Base-by-base conservation (phyloP, 2,797 vertebrate species). In the Pseudochirops cupreus region DNA sequence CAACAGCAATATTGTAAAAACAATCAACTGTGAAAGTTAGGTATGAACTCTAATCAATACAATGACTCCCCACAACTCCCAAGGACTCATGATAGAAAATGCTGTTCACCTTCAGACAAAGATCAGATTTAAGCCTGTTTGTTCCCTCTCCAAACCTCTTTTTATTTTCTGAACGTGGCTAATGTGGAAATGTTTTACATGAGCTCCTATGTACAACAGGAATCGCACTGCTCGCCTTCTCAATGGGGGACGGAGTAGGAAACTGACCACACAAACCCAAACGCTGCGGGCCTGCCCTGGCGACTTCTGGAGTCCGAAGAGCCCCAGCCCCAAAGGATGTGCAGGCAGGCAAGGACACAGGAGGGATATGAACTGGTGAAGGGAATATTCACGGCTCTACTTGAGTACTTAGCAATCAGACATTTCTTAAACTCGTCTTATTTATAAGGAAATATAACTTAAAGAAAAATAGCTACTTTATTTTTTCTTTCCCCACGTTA, bases 221-320 rank as follows among this genome's bases (percentile, higher is more conserved):
- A 26, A 26, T 87, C 18, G 3, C 24, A 46, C 4, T 26, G 46
- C 67, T 50, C 11, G 24, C 18, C 10, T 46, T 87, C 39, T 87
- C 74, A 46, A 87, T 26, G 1, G 39, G 46, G 53, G 18, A 56
- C 90, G 46, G 93, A 74, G 3, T 91, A 53, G 94, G 74, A 5
- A 74, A 74, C n/a, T 39, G 16, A 10, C 39, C 13, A 82, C 14
- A 62, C 14, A 33, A 33, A 13, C 31, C 55, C 56, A 0, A 91
- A 94, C 18, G 29, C 62, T 58, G 95, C n/a, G 95, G 94, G 67
- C 31, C 74, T 55, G 56, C 46, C 54, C 9, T 90, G 90, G 26
- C n/a, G 52, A 31, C 9, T 90, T 9, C 59, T n/a, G 54, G 62
- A 74, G 29, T 26, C 28, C 92, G 33, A 82, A 95, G 95, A 62